These are phyloP conservation scores for Erethizon dorsatum DNA, from an alignment of 2,797 vertebrate species.

Conservation along the genomic window DNA sequence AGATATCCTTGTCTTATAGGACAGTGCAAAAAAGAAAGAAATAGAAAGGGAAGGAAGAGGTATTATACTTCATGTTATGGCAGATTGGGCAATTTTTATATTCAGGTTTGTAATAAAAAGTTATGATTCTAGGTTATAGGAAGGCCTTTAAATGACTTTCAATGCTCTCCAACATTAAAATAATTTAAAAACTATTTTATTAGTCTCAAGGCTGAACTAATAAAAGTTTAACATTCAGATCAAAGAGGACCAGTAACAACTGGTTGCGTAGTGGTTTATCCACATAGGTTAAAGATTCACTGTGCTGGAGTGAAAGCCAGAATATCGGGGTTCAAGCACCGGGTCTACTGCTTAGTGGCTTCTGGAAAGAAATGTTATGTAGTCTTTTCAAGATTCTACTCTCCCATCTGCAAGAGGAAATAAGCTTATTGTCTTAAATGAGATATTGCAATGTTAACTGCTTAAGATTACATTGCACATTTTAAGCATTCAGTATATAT, in stretches of 20 bases:
- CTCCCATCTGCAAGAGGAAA: slow-evolving; percentile 54
- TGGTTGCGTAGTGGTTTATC: not conserved
- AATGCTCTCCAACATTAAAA: slow-evolving; percentile 38
- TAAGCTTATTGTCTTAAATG: slow-evolving; percentile 50
- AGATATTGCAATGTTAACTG: slow-evolving; percentile 10
- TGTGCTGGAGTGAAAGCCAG: not conserved
- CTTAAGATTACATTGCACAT: not conserved
- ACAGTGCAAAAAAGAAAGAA: not conserved
- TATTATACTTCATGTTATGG: not conserved
- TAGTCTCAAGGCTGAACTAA: slow-evolving; percentile 65
- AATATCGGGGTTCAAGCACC: not conserved
- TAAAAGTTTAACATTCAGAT: slow-evolving; percentile 54
- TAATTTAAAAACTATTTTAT: slow-evolving; percentile 51
- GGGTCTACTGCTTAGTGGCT: not conserved
- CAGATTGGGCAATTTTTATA: slow-evolving; percentile 62
- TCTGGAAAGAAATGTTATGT: not conserved
- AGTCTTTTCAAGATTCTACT: slow-evolving; percentile 36
- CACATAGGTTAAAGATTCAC: not conserved
- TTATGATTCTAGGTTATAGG: slow-evolving; percentile 62
- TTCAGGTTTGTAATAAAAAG: slow-evolving; percentile 69
- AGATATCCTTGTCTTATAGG: not conserved
- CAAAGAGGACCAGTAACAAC: slow-evolving; percentile 26
- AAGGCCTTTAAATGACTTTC: slow-evolving; percentile 64
- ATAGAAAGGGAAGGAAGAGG: not conserved
- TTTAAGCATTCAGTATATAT: slow-evolving; percentile 30